These are phyloP conservation scores for Byasa hedistus DNA, from an alignment of 2,888 invertebrate genomes.

Conservation along the genomic window DNA sequence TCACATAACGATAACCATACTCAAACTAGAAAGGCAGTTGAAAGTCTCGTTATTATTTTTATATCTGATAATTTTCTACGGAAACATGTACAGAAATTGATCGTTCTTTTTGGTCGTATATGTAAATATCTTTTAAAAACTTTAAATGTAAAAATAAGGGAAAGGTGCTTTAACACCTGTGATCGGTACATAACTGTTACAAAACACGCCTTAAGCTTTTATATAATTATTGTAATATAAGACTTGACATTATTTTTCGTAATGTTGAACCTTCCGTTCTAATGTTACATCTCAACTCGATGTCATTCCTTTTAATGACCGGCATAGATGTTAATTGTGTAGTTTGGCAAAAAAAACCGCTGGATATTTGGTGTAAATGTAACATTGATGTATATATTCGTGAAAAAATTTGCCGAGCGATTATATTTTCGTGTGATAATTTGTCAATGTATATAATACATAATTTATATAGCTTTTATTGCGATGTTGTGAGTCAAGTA, in stretches of 20 bases:
- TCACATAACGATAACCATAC: constrained; percentile 45
- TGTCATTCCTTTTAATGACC: constrained; percentile 14
- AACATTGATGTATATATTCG: constrained; percentile 18
- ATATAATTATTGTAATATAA: not conserved
- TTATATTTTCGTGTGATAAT: constrained; percentile 16
- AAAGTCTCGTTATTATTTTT: constrained; percentile 13
- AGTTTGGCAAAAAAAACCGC: constrained; percentile 9
- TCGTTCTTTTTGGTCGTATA: constrained; percentile 31
- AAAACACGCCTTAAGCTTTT: constrained; percentile 7
- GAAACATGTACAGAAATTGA: constrained; percentile 1
- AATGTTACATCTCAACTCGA: not conserved
- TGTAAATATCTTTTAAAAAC: constrained; percentile 35
- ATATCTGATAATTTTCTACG: constrained; percentile 6
- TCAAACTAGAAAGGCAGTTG: constrained; percentile 11
- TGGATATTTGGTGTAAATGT: constrained; percentile 8
- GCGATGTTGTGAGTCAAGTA: constrained; percentile 12
- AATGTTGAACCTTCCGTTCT: not conserved
- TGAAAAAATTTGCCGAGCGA: constrained; percentile 14
- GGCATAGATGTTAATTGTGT: constrained; percentile 14
- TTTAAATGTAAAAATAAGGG: constrained; percentile 32
- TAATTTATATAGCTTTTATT: constrained; percentile 14
- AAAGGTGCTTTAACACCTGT: constrained; percentile 33
- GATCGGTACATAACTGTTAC: constrained; percentile 19
- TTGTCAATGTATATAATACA: constrained; percentile 22
- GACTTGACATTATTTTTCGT: not conserved